Evolutionary conservation across 2,888 invertebrate species (phyloP).

Genomic region (Acanthoscelides obtectus): DNA sequence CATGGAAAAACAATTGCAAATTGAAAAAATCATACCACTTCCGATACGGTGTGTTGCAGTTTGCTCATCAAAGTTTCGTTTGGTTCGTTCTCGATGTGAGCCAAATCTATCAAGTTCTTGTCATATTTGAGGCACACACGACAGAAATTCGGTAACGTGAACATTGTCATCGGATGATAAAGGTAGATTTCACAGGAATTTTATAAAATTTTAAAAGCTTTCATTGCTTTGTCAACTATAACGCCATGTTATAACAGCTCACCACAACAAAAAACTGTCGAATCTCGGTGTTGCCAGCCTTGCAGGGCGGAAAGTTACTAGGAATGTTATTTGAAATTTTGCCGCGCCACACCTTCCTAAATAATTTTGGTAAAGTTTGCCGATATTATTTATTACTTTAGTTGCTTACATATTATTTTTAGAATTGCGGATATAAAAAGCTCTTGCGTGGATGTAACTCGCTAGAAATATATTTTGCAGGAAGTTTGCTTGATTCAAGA

Average conservation of each 20-base stretch:
- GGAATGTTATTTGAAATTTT: constrained; percentile 25
- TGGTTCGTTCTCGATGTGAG: constrained; percentile 40
- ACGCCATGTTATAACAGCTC: constrained; percentile 39
- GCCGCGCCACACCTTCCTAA: constrained; percentile 16
- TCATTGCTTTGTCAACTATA: constrained; percentile 39
- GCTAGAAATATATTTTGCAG: neutral
- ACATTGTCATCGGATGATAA: constrained; percentile 37
- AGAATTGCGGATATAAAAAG: neutral
- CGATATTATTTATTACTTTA: neutral
- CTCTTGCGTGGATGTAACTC: neutral
- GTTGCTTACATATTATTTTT: neutral
- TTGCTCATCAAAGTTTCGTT: constrained; percentile 40
- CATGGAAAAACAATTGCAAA: neutral
- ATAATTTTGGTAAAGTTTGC: neutral
- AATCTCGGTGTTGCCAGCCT: constrained; percentile 23
- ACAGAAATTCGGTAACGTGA: constrained; percentile 43
- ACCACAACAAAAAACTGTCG: constrained; percentile 27
- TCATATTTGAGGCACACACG: constrained; percentile 43
- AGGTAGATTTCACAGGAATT: constrained; percentile 20
- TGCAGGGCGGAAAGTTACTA: constrained; percentile 17
- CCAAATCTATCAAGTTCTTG: constrained; percentile 40
- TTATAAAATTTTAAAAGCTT: constrained; percentile 25
- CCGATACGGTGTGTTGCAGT: constrained; percentile 42
- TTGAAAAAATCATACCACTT: constrained; percentile 41
- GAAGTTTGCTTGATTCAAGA: neutral